phyloP scores from a whole-genome alignment of 2,797 vertebrate species.

The Trematomus bernacchii region DNA sequence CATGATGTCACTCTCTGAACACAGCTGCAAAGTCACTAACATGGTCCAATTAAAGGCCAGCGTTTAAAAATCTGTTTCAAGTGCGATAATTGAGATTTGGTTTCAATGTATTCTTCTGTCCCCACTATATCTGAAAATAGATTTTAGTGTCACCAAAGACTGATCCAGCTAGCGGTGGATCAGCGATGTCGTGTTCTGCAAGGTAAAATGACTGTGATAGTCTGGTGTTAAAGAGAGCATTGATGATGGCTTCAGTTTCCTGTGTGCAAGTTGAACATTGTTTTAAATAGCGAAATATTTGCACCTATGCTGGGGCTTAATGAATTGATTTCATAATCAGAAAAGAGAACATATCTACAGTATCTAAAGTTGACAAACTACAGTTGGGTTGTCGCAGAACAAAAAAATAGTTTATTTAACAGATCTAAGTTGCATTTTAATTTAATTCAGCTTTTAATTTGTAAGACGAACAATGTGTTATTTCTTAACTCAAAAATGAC shows the following conservation, averaged over 20 bases:
- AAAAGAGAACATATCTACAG: background rate
- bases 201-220: too few relatives aligned
- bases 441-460: background rate
- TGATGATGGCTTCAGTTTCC: too few relatives aligned
- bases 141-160: too few relatives aligned
- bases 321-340: background rate
- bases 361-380: background rate
- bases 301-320: background rate
- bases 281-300: too few relatives aligned
- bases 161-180: too few relatives aligned
- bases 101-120: background rate
- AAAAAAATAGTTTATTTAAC: background rate
- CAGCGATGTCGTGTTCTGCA: too few relatives aligned
- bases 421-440: background rate
- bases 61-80: background rate
- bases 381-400: background rate
- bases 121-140: background rate
- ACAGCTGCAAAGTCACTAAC: slow-evolving; percentile 20
- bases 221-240: too few relatives aligned
- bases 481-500: background rate
- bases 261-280: background rate
- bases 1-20: slow-evolving; percentile 36
- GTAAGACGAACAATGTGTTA: background rate
- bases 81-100: background rate
- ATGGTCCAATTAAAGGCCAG: background rate